These are phyloP conservation scores for Pogona vitticeps DNA, from an alignment of 2,113 vertebrate genomes.

Conservation along the genomic window DNA sequence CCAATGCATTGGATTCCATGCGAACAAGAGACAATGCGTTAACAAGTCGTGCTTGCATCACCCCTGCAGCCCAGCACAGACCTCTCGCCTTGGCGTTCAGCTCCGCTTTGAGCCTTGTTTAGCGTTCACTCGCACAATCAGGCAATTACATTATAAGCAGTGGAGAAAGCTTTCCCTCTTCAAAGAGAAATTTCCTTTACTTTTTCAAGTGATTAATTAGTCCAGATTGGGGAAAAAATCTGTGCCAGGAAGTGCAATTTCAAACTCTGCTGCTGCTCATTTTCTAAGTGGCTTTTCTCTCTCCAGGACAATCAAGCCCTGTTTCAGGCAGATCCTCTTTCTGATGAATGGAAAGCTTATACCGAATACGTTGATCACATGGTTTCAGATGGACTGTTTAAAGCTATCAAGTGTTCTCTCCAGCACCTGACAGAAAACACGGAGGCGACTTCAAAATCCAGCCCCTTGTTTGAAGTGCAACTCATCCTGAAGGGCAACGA, in stretches of 20 bases:
- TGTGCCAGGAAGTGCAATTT: conserved; percentile 48
- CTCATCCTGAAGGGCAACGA: conserved; percentile 75
- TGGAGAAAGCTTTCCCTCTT: conserved; percentile 56
- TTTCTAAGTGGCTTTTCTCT: conserved; percentile 60
- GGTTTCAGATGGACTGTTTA: conserved; percentile 79
- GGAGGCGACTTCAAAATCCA: conserved; percentile 68
- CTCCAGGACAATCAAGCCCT: conserved; percentile 83
- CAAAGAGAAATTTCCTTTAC: conserved; percentile 63
- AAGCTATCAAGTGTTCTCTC: conserved; percentile 79
- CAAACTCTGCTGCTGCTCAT: conserved; percentile 59
- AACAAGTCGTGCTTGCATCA: not conserved
- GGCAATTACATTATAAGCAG: conserved; percentile 64
- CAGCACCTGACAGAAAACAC: conserved; percentile 82
- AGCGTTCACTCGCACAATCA: conserved; percentile 35
- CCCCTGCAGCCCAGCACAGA: not conserved
- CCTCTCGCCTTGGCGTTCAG: not conserved
- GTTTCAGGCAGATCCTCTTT: conserved; percentile 74
- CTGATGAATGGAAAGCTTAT: conserved; percentile 80
- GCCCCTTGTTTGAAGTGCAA: conserved; percentile 81
- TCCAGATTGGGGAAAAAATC: conserved; percentile 53
- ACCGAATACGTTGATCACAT: conserved; percentile 78
- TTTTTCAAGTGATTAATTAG: conserved; percentile 59
- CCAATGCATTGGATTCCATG: not conserved
- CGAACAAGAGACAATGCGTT: not conserved
- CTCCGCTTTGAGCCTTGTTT: not conserved